Evolutionary conservation across 1,140 invertebrate genomes (phyloP), one percentile per base, ranked within the genome.

Genomic region (Lucilia cuprina): DNA sequence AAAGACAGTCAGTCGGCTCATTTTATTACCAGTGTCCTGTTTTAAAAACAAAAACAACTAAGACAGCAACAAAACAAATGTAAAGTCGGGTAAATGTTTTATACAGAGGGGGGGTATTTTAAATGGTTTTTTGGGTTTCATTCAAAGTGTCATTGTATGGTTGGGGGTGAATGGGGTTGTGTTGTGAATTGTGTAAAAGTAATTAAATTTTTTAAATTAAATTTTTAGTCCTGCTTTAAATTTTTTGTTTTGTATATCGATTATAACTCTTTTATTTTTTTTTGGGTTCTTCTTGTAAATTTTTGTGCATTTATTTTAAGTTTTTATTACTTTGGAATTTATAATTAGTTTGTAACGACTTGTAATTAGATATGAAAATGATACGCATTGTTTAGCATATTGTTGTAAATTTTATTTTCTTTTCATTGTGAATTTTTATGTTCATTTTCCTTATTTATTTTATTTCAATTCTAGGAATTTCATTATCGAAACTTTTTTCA

Each of bases 311-410:
- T 80, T 49, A 80, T 49, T 49, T 35, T 47, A 10, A 21, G 49
- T 25, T 80, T 78, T 80, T 80, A 80, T 80, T 80, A 80, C 77
- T 80, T 80, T 19, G 77, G 19, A 80, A 80, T 80, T 80, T 80
- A 80, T 49, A 80, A 80, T 80, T 49, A 49, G 77, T 80, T 49
- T 50, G 41, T 80, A 80, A 50, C 41, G 77, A 80, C 47, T 49
- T 49, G 77, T 80, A 80, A 80, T 80, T 80, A 49, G 77, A 80
- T 49, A 21, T 70, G 5, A 70, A 70, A 70, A 70, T 21, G 19
- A 70, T 70, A 70, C 65, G 21, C 65, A 70, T 70, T 70, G 65
- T 70, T 70, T 70, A 25, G 65, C 65, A 70, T 70, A 70, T 21
- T 19, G n/a, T 70, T 70, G 65, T 70, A 25, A 70, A 21, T 25